Evolutionary conservation across 2,113 vertebrate genomes (phyloP).

Genomic region (Cacatua alba): DNA sequence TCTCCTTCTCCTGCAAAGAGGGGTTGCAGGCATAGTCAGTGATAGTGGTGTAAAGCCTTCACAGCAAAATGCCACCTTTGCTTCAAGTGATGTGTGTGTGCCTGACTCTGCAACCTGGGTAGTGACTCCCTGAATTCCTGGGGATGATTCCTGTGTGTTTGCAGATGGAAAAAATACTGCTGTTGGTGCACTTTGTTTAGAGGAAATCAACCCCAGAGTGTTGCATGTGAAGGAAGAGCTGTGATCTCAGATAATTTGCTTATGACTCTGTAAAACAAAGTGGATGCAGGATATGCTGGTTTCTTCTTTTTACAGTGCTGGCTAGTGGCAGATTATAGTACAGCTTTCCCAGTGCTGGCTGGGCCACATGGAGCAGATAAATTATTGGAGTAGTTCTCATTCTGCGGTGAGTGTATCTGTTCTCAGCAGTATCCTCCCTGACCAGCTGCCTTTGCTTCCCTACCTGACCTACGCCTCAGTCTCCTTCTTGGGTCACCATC

Average conservation of each 20-base stretch:
- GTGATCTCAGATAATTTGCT: background rate
- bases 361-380: background rate
- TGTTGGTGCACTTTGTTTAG: accelerated
- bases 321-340: background rate
- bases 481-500: background rate
- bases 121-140: background rate
- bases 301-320: background rate
- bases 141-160: background rate
- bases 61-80: accelerated
- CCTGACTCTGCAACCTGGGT: background rate
- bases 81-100: background rate
- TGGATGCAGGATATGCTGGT: background rate
- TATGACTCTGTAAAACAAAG: background rate
- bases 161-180: background rate
- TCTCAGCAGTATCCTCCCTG: background rate
- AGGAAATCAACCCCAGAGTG: background rate
- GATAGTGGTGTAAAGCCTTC: accelerated
- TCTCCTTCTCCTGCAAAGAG: background rate
- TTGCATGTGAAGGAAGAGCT: background rate
- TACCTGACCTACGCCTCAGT: accelerated
- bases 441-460: background rate
- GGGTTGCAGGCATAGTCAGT: accelerated
- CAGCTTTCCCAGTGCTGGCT: background rate
- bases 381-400: background rate
- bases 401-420: background rate